These are phyloP conservation scores for Ancistrus triradiatus DNA, from an alignment of 2,113 vertebrate species.

Conservation along the genomic window DNA sequence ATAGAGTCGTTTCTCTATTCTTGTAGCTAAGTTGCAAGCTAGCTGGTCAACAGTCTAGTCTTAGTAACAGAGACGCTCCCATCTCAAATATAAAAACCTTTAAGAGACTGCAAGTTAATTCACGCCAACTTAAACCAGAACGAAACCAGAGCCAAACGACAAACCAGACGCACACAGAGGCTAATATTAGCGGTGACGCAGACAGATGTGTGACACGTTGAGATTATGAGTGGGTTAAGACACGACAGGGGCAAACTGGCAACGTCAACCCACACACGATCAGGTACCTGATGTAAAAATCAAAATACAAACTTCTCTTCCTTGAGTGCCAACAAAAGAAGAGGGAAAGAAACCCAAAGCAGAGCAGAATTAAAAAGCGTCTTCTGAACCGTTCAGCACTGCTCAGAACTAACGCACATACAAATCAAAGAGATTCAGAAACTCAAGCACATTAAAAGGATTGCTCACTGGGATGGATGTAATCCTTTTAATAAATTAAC, in stretches of 20 bases:
- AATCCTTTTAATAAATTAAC: no score
- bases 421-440: neutral
- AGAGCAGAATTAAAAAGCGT: conserved; percentile 29
- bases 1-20: no score
- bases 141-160: conserved; percentile 4
- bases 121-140: conserved; percentile 24
- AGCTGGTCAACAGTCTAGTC: no score
- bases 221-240: conserved; percentile 30
- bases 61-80: no score
- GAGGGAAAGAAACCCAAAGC: conserved; percentile 51
- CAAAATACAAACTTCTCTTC: conserved; percentile 81
- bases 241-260: conserved; percentile 32
- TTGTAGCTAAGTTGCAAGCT: no score
- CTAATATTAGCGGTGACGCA: conserved; percentile 16
- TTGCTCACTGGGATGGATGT: neutral
- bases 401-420: no score
- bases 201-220: conserved; percentile 25
- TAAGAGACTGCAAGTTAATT: neutral
- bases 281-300: conserved; percentile 81
- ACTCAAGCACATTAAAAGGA: neutral
- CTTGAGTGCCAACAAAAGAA: conserved; percentile 74
- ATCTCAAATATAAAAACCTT: no score
- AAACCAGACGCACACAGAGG: conserved; percentile 29
- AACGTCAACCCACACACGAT: conserved; percentile 31
- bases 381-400: no score